Evolutionary conservation across 2,888 invertebrate genomes (phyloP).

Genomic region (Abrostola triplasia): DNA sequence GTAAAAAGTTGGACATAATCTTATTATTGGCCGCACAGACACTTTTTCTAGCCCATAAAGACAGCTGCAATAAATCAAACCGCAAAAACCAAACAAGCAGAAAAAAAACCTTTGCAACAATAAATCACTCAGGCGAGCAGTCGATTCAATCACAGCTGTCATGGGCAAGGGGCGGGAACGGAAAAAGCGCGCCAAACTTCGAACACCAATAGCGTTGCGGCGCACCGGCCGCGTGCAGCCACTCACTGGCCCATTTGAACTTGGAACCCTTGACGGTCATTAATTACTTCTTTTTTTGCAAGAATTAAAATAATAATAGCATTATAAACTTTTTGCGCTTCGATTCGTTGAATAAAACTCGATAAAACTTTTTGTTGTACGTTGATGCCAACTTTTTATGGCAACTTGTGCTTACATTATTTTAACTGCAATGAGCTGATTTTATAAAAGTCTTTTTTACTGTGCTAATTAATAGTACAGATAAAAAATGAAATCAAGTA

Average conservation of each 20-base stretch:
- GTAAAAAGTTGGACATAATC: constrained; percentile 31
- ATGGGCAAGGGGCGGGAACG: constrained; percentile 82
- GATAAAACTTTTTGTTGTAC: constrained; percentile 30
- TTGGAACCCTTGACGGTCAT: constrained; percentile 81
- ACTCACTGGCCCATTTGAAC: constrained; percentile 82
- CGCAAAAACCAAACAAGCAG: constrained; percentile 69
- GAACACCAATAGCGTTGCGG: constrained; percentile 82
- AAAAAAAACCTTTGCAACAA: constrained; percentile 72
- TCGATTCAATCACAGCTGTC: constrained; percentile 86
- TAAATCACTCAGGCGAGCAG: constrained; percentile 82
- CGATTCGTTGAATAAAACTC: constrained; percentile 23
- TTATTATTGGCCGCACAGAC: constrained; percentile 42
- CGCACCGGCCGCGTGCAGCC: constrained; percentile 68
- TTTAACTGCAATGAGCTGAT: not conserved
- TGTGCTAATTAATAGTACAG: not conserved
- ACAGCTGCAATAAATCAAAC: constrained; percentile 77
- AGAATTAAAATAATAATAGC: constrained; percentile 57
- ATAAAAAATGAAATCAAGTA: no score
- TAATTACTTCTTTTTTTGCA: constrained; percentile 67
- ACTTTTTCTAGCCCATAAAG: constrained; percentile 49
- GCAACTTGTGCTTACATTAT: constrained; percentile 3
- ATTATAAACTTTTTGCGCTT: constrained; percentile 45
- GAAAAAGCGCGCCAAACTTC: constrained; percentile 85
- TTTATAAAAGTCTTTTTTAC: not conserved
- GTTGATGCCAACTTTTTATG: constrained; percentile 18